Evolutionary conservation across 1,140 invertebrate genomes (phyloP).

Genomic region (Plodia interpunctella): DNA sequence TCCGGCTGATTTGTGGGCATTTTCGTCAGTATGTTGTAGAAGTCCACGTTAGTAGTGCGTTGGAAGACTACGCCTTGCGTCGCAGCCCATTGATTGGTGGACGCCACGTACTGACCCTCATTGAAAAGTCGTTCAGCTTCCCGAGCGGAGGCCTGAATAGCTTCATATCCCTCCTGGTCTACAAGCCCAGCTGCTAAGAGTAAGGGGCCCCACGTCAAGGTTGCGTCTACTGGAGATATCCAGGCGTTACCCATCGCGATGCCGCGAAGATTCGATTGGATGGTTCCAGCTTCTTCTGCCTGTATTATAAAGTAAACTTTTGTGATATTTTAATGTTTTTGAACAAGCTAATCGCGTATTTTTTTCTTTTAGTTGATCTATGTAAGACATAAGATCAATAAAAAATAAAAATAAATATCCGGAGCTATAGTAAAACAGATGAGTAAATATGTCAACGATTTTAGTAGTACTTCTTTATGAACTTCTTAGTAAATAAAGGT

Average conservation of each 20-base stretch:
- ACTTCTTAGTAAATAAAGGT: no score
- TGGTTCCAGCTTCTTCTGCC: constrained; percentile 80
- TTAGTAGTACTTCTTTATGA: no score
- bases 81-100: constrained; percentile 80
- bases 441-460: no score
- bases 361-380: no score
- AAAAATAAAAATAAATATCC: no score
- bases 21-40: constrained; percentile 87
- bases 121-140: constrained; percentile 76
- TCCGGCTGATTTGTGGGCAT: constrained; percentile 25
- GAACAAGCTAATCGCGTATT: no score
- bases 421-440: no score
- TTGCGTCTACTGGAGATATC: constrained; percentile 90
- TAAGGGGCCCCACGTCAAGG: constrained; percentile 87
- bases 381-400: no score
- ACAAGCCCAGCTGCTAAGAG: constrained; percentile 81
- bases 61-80: constrained; percentile 80
- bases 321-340: no score
- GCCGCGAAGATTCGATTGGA: constrained; percentile 85
- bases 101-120: constrained; percentile 74
- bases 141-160: constrained; percentile 74
- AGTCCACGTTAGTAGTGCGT: constrained; percentile 82
- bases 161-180: constrained; percentile 78
- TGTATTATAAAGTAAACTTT: constrained; percentile 36
- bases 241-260: constrained; percentile 90